Conservation (phyloP, 2,797 vertebrate genomes). For the Chloroceryle amazona region DNA sequence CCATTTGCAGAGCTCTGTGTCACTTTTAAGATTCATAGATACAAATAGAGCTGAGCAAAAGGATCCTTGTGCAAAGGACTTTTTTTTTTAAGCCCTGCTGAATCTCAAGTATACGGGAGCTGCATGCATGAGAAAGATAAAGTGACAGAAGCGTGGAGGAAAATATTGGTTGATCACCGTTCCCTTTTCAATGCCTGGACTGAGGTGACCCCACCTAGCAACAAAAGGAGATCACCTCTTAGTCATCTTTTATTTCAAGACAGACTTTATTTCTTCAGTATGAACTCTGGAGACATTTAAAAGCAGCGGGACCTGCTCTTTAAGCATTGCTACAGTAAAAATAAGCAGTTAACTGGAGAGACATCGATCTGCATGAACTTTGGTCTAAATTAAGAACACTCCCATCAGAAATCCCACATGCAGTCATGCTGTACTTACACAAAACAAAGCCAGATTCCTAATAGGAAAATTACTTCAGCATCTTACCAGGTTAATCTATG, state of each 20-base stretch:
- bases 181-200: background rate
- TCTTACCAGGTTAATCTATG: constrained; percentile 45
- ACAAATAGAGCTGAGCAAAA: background rate
- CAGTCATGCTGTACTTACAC: background rate
- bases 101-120: background rate
- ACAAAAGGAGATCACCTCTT: background rate
- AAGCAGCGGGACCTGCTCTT: background rate
- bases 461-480: constrained; percentile 44
- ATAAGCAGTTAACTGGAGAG: constrained; percentile 6
- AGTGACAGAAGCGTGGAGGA: background rate
- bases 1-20: background rate
- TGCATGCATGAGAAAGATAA: accelerated
- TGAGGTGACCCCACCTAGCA: background rate
- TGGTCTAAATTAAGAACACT: constrained; percentile 52
- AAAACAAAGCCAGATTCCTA: constrained; percentile 48
- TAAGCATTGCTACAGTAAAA: background rate
- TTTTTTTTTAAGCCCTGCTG: background rate
- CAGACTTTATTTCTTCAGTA: background rate
- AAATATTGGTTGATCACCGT: background rate
- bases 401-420: constrained; percentile 41
- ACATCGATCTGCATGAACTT: constrained; percentile 3
- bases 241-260: background rate
- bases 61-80: background rate
- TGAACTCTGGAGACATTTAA: background rate
- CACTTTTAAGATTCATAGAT: background rate